Evolutionary conservation across 2,888 invertebrate species (phyloP).

Genomic region (Ecdyonurus torrentis): DNA sequence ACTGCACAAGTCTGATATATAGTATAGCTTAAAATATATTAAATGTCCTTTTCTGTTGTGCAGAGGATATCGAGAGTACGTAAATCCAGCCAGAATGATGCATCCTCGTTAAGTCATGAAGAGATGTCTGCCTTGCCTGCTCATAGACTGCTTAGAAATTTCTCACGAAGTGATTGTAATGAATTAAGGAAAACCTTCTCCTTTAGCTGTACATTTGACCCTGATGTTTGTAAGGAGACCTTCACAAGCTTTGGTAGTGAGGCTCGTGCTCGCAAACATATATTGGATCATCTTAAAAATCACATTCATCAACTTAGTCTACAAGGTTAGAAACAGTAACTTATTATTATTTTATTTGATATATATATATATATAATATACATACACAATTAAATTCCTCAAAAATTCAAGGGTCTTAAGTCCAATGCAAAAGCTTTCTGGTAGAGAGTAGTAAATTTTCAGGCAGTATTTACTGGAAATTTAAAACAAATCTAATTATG

Average conservation of each 20-base stretch:
- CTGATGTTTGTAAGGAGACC: constrained; percentile 27
- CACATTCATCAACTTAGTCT: constrained; percentile 24
- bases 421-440: no score
- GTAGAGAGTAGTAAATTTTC: no score
- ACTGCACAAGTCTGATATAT: no score
- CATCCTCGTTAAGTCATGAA: constrained; percentile 17
- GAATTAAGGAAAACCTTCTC: constrained; percentile 34
- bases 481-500: no score
- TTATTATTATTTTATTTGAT: no score
- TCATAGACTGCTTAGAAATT: constrained; percentile 31
- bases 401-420: no score
- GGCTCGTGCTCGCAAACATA: constrained; percentile 29
- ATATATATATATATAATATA: no score
- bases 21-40: no score
- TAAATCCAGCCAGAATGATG: background rate
- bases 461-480: no score
- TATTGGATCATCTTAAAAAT: constrained; percentile 30
- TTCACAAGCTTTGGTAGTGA: constrained; percentile 39
- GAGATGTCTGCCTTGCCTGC: constrained; percentile 26
- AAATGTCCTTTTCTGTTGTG: background rate
- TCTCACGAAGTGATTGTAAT: constrained; percentile 31
- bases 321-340: background rate
- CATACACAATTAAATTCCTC: no score
- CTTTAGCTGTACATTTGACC: constrained; percentile 31
- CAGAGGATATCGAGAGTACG: background rate